Evolutionary conservation across 2,888 invertebrate species (phyloP).

Genomic region (Melolontha melolontha): DNA sequence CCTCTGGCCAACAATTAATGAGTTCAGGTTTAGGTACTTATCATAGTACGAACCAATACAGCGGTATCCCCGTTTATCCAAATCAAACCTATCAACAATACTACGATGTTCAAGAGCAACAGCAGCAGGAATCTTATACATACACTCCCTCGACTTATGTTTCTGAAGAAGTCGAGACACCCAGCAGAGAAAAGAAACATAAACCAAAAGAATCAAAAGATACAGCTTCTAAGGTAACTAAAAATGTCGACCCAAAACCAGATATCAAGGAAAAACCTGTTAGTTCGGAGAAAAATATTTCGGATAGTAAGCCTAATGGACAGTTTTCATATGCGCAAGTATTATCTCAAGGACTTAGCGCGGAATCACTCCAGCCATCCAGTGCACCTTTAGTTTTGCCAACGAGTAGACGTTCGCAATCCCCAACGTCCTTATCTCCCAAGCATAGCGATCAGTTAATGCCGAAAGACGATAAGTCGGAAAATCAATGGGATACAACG

Average conservation of each 20-base stretch:
- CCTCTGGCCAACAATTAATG: constrained; percentile 64
- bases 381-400: constrained; percentile 59
- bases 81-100: constrained; percentile 42
- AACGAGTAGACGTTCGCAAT: constrained; percentile 53
- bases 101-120: constrained; percentile 50
- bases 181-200: constrained; percentile 53
- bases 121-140: constrained; percentile 25
- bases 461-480: constrained; percentile 56
- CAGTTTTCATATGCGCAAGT: constrained; percentile 79
- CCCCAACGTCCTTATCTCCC: constrained; percentile 58
- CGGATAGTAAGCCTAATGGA: constrained; percentile 21
- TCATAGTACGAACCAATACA: constrained; percentile 54
- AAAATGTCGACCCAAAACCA: constrained; percentile 26
- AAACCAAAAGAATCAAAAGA: constrained; percentile 23
- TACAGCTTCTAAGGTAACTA: background rate
- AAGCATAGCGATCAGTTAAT: constrained; percentile 52
- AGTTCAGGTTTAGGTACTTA: constrained; percentile 68
- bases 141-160: constrained; percentile 12
- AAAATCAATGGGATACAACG: constrained; percentile 46
- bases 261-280: constrained; percentile 9
- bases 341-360: constrained; percentile 73
- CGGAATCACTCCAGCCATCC: constrained; percentile 71
- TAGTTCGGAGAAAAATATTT: too few species aligned
- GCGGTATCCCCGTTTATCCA: constrained; percentile 47
- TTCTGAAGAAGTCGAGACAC: constrained; percentile 10